These are phyloP conservation scores for Brachionus manjavacas DNA, from an alignment of 1,140 invertebrate genomes.

Conservation along the genomic window DNA sequence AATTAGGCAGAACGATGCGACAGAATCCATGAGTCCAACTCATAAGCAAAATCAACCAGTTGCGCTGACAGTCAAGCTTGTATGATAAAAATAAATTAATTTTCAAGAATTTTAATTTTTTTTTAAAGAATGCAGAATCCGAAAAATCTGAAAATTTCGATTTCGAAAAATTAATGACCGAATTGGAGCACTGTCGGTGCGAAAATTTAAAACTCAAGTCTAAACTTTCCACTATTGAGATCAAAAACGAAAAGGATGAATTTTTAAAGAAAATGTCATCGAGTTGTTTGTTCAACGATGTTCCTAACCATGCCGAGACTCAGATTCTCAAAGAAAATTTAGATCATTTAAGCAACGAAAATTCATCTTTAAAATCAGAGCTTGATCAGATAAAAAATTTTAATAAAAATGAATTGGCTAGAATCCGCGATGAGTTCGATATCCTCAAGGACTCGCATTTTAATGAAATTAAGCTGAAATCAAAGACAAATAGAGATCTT, in stretches of 20 bases:
- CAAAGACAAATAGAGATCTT: slow-evolving; percentile 4
- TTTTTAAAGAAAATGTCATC: neutral
- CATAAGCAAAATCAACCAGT: neutral
- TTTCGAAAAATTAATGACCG: neutral
- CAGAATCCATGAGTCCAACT: neutral
- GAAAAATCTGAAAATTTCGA: neutral
- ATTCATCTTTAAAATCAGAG: neutral
- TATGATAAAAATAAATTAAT: neutral
- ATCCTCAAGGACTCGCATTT: neutral
- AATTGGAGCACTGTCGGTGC: neutral
- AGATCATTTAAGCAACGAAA: neutral
- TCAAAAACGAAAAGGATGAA: neutral
- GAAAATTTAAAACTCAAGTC: neutral
- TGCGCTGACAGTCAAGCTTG: neutral
- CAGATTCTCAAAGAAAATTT: neutral
- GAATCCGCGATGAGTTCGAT: neutral
- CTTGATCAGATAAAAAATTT: neutral
- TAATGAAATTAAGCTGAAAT: neutral
- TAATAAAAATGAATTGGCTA: neutral
- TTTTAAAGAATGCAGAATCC: neutral
- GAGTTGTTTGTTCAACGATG: neutral
- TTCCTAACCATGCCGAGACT: neutral
- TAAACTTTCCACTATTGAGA: neutral
- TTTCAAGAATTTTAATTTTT: neutral
- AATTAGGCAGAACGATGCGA: neutral